Base-by-base conservation (phyloP, 2,797 vertebrate genomes). In the Onychomys arenicola region DNA sequence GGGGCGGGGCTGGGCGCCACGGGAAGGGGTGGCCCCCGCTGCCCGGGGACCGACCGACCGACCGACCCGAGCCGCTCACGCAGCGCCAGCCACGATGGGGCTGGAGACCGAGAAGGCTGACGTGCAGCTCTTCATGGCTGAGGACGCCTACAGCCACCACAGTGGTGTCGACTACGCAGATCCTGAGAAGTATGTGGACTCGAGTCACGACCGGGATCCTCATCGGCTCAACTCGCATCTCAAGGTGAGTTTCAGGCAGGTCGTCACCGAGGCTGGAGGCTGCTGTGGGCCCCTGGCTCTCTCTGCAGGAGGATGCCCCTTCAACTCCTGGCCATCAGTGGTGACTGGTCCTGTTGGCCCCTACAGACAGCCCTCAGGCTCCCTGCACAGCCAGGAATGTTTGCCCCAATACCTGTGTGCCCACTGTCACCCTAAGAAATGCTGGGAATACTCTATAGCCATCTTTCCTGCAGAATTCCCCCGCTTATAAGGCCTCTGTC, bases 91-190 rank as follows among this genome's bases (percentile, higher is more conserved):
- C 61, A 94, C 97, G 34, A 99, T 99, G 99, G 99, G 99, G 91
- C 98, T 99, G 96, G 99, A 99, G 95, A 99, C 98, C 52, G 99
- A 99, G 98, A 99, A 99, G 78, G 98, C 98, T 43, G 99, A 99
- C 89, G 99, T 98, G 3, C 99, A 99, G 78, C 99, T 99, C 69
- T 99, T 99, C 84, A 99, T 99, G 99, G 98, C 99, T 89, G 98
- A 98, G 27, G 98, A 98, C 37, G 96, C 89, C 89, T 98, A 98
- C 96, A 97, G 98, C 89, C 98, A 87, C 27, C 97, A 97, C 63
- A 96, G 98, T 81, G 96, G 98, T 84, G 80, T 98, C 2, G 90
- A 96, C 93, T 98, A 94, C 67, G 98, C 90, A 0, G 98, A 99
- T 92, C 98, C 98, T 6, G 98, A 98, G 91, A 99, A 98, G 84